Conservation (phyloP, 1,140 invertebrate genomes). For the Asbolus verrucosus region DNA sequence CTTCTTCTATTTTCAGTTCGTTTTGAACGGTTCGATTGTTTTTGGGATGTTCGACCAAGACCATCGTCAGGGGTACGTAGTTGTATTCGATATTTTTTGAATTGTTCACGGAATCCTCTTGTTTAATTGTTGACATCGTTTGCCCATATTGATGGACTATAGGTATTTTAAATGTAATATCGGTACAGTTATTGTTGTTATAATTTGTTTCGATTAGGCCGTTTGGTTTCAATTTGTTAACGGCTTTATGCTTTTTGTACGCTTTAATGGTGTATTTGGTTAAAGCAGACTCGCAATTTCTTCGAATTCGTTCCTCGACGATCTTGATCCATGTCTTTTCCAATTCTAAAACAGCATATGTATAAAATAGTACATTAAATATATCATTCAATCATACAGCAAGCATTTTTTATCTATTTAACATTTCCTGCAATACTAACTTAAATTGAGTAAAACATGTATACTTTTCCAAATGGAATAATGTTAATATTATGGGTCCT, state of each 20-base stretch:
- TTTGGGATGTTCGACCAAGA: conserved; percentile 38
- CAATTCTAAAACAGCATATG: conserved; percentile 53
- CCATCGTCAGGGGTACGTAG: conserved; percentile 48
- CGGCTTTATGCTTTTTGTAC: conserved; percentile 45
- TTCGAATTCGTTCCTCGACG: conserved; percentile 57
- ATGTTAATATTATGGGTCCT: too few relatives aligned
- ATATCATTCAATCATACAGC: background rate
- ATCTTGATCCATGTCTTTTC: conserved; percentile 62
- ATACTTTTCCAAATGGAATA: too few relatives aligned
- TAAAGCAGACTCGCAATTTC: conserved; percentile 57
- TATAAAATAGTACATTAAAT: conserved; percentile 7
- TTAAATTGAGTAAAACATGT: too few relatives aligned
- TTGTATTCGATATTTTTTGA: conserved; percentile 38
- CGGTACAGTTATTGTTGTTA: conserved; percentile 35
- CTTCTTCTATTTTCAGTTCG: background rate
- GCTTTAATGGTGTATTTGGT: conserved; percentile 57
- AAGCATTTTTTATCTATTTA: too few relatives aligned
- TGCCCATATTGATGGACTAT: conserved; percentile 49
- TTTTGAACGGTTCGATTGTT: background rate
- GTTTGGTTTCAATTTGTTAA: conserved; percentile 39
- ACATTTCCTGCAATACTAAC: too few relatives aligned
- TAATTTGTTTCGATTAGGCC: conserved; percentile 31
- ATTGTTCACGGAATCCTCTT: background rate
- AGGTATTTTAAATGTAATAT: conserved; percentile 51
- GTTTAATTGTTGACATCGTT: conserved; percentile 11